Percentiles rank a stretch among this genome's conserved stretches.
phyloP scores from a whole-genome alignment of 35 echinoderm and acorn worm genomes.

The Anneissia japonica region DNA sequence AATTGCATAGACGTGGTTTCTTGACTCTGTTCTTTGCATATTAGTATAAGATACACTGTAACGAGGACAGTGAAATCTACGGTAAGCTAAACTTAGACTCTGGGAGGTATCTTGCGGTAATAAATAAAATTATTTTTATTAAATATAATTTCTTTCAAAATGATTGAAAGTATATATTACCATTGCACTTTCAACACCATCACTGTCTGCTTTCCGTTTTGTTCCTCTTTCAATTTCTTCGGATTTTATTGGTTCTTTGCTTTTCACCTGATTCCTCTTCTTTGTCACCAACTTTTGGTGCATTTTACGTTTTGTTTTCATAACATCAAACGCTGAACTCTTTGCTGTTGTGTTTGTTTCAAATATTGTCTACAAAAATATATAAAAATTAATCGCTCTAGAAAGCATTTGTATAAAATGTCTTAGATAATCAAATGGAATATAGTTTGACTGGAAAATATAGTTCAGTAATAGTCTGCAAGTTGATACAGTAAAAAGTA shows the following conservation, averaged over 20 bases:
- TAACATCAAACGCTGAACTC: slow-evolving; percentile 42
- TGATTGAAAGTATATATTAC: not conserved
- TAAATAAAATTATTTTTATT: not conserved
- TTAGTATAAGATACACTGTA: not conserved
- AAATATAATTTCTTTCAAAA: not conserved
- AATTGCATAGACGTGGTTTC: no score
- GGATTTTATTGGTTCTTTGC: slow-evolving; percentile 35
- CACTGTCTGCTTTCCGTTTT: not conserved
- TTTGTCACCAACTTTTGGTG: slow-evolving; percentile 1
- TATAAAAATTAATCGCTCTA: no score
- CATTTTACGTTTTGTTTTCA: slow-evolving; percentile 58
- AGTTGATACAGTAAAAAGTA: not conserved
- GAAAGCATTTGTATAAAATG: no score
- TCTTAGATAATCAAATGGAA: not conserved
- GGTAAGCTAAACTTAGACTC: not conserved
- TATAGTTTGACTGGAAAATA: no score
- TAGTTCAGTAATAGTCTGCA: not conserved
- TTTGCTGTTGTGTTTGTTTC: slow-evolving; percentile 68
- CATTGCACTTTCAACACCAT: slow-evolving; percentile 33
- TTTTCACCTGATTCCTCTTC: slow-evolving; percentile 14
- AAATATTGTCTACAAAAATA: slow-evolving; percentile 77
- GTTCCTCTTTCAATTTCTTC: slow-evolving; percentile 31
- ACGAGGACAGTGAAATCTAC: not conserved
- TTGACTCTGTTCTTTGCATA: not conserved
- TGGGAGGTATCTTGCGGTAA: not conserved